A percentile compares a stretch with the other conserved stretches of the same genome.
Evolutionary conservation across 2,113 vertebrate genomes (phyloP).

Genomic region (Etia nguti): DNA sequence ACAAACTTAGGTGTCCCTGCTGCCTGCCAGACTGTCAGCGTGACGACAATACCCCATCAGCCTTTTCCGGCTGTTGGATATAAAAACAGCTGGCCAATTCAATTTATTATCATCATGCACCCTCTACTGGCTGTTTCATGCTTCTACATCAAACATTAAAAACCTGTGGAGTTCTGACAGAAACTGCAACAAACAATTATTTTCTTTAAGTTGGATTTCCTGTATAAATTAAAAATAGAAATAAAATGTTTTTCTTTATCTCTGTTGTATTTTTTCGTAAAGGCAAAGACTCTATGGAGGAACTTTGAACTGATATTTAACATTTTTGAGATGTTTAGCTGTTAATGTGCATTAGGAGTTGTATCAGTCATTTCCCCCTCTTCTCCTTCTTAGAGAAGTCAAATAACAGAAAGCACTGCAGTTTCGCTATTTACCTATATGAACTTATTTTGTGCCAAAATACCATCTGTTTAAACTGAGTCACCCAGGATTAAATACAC

Average conservation of each 20-base stretch:
- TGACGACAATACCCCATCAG: background rate
- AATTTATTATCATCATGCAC: background rate
- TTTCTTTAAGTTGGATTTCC: background rate
- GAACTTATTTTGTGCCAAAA: slow-evolving; percentile 6
- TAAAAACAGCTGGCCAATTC: background rate
- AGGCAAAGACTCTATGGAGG: background rate
- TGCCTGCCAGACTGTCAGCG: background rate
- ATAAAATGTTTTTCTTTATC: background rate
- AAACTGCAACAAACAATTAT: background rate
- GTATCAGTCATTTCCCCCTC: background rate
- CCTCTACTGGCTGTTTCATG: background rate
- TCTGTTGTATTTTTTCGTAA: background rate
- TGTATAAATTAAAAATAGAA: background rate
- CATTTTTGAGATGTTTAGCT: background rate
- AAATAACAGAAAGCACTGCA: background rate
- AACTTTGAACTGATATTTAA: background rate
- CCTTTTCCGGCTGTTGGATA: background rate
- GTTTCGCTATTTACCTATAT: background rate
- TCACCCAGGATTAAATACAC: slow-evolving; percentile 47
- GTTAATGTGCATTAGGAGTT: background rate
- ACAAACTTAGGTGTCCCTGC: rapidly evolving
- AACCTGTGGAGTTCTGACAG: background rate
- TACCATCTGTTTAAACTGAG: slow-evolving; percentile 51
- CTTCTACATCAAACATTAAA: background rate
- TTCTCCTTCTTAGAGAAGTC: background rate